Conservation (phyloP, 53 echinoderm and acorn worm species). For the Henricia sp. region DNA sequence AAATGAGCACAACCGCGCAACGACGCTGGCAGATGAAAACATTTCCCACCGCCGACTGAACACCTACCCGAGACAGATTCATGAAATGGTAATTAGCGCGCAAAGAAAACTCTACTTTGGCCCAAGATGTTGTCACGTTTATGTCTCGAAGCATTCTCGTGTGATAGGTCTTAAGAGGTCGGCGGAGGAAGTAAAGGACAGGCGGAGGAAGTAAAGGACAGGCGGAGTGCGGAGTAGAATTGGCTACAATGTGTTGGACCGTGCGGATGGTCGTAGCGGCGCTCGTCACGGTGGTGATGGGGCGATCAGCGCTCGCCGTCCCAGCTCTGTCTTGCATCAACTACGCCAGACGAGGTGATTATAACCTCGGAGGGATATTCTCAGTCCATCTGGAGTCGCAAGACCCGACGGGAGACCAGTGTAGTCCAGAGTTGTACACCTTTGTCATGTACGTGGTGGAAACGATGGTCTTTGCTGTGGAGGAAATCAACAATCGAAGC, state of each 20-base stretch:
- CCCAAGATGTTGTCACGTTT: background rate
- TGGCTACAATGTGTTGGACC: background rate
- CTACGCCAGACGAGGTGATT: slow-evolving; percentile 71
- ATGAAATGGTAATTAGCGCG: no score
- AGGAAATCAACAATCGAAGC: slow-evolving; percentile 74
- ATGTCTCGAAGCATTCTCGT: background rate
- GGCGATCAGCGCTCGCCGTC: background rate
- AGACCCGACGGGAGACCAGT: slow-evolving; percentile 36
- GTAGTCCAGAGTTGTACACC: slow-evolving; percentile 49
- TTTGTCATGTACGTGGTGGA: slow-evolving; percentile 77
- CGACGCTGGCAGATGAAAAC: background rate
- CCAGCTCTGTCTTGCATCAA: slow-evolving; percentile 34
- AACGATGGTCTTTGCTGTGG: slow-evolving; percentile 81
- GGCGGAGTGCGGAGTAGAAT: no score
- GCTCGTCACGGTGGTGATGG: background rate
- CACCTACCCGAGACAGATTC: background rate
- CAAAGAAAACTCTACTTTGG: no score
- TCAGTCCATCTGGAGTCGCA: slow-evolving; percentile 72
- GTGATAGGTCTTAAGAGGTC: background rate
- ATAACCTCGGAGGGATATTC: slow-evolving; percentile 81
- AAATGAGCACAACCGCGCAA: background rate
- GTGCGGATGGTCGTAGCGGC: background rate
- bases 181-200: background rate
- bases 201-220: background rate
- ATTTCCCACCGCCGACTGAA: background rate